Conservation (phyloP, 64 coral and sea anemone species). For the Trachythela sp. region DNA sequence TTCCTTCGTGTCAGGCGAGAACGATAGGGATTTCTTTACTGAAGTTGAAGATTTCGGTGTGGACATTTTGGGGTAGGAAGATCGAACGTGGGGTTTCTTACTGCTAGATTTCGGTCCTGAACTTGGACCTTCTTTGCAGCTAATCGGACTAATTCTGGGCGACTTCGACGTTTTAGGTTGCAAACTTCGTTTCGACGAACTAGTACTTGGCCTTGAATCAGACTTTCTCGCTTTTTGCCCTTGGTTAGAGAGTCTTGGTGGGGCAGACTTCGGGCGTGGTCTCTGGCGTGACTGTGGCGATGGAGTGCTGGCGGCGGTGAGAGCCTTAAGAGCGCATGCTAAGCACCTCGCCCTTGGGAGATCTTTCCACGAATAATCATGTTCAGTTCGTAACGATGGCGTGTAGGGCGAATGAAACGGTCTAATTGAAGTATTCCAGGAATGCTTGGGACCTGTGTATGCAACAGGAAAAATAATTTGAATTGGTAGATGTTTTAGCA, state of each 20-base stretch:
- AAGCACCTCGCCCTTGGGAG: conserved; percentile 10
- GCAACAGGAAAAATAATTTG: conserved; percentile 13
- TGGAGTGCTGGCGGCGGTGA: neutral
- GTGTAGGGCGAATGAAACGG: conserved; percentile 3
- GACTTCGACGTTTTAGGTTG: neutral
- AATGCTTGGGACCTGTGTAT: conserved; percentile 7
- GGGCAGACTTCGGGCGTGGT: conserved; percentile 9
- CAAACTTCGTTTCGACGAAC: neutral
- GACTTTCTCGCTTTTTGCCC: neutral
- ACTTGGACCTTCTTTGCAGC: neutral
- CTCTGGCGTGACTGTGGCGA: conserved; percentile 6
- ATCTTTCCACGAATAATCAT: neutral
- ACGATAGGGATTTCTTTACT: neutral
- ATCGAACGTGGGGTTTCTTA: conserved; percentile 1
- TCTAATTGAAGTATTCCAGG: conserved; percentile 24
- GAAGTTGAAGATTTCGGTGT: neutral
- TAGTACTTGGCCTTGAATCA: neutral
- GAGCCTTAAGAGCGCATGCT: conserved; percentile 13
- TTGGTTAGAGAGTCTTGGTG: neutral
- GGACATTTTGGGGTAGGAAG: neutral
- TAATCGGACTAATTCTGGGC: neutral
- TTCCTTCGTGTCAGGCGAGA: conserved; percentile 1
- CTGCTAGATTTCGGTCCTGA: neutral
- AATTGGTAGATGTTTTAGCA: neutral
- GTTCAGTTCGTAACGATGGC: conserved; percentile 5